Evolutionary conservation across 1,140 invertebrate genomes (phyloP), one percentile per base, ranked within the genome.

Genomic region (Drosophila elegans): DNA sequence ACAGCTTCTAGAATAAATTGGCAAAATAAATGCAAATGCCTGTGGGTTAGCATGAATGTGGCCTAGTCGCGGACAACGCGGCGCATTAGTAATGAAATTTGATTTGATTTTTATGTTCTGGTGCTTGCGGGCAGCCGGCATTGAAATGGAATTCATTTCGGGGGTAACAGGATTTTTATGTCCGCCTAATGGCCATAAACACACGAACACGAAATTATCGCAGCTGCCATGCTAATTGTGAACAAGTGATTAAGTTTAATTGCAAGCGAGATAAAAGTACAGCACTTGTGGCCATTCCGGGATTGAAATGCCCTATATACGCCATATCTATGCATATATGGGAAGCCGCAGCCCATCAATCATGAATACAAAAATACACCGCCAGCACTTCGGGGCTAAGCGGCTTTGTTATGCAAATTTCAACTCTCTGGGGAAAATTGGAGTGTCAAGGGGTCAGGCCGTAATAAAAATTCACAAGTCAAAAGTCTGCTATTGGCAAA

Each of bases 1-100:
- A 11, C 3, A 11, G 6, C 5, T n/a, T 25, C 32, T 45, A 51
- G 63, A 63, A 88, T 88, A 88, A 88, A 78, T 76, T 88, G 52
- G 67, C 61, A 29, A 79, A 88, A 83, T 83, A 88, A 86, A 86
- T 88, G 79, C 84, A 86, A 86, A 79, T 81, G 56, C 68, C 46
- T 42, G 41, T 68, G 68, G 56, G 48, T 54, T 49, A 59, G 56
- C 4, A 12, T 16, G 39, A 32, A 27, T 51, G 48, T 53, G 51
- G 48, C 72, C 68, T 36, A 42, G 68, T 54, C 29, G 68, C 62
- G 68, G 57, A 63, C 79, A 88, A 86, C 83, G 78, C 56, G 66
- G 79, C 83, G 83, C 78, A 86, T 86, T 88, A 88, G 83, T 78
- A 83, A 89, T 88, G 79, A 88, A 89, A 89, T 86, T 86, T 86